Percentiles rank a stretch among this genome's conserved stretches.
Evolutionary conservation across 2,113 vertebrate species (phyloP).

Genomic region (Vulpes ferrilata): DNA sequence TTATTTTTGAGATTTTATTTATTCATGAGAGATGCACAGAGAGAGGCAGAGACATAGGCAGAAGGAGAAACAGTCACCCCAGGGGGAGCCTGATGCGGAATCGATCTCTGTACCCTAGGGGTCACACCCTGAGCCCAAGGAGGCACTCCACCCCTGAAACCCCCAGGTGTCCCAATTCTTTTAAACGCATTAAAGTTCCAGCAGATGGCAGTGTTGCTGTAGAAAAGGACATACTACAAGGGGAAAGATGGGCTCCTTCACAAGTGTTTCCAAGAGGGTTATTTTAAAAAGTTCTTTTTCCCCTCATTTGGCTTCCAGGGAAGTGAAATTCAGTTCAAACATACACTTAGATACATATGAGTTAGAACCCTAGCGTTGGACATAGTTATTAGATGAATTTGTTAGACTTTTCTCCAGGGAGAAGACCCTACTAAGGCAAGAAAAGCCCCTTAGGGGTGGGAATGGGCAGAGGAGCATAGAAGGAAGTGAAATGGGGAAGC

Average conservation of each 20-base stretch:
- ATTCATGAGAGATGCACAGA: too few species aligned
- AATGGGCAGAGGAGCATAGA: not conserved
- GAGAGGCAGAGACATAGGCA: too few species aligned
- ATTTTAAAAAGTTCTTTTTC: not conserved
- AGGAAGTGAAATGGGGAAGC: not conserved
- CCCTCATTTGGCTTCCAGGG: not conserved
- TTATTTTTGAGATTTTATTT: too few species aligned
- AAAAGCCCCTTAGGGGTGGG: not conserved
- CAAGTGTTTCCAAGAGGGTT: not conserved
- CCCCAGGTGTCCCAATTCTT: not conserved
- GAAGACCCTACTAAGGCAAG: not conserved
- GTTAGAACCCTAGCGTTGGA: not conserved
- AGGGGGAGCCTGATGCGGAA: too few species aligned
- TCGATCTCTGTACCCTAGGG: too few species aligned
- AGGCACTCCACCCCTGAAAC: too few species aligned
- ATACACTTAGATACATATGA: not conserved
- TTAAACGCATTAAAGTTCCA: conserved; percentile 46
- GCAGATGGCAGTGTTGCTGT: conserved; percentile 47
- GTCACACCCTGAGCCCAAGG: too few species aligned
- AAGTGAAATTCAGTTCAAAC: conserved; percentile 28
- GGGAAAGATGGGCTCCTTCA: not conserved
- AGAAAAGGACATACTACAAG: not conserved
- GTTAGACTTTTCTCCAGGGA: not conserved
- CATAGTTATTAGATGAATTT: not conserved
- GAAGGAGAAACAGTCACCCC: too few species aligned